phyloP scores from a whole-genome alignment of 2,113 vertebrate genomes.

The Oriolus oriolus region DNA sequence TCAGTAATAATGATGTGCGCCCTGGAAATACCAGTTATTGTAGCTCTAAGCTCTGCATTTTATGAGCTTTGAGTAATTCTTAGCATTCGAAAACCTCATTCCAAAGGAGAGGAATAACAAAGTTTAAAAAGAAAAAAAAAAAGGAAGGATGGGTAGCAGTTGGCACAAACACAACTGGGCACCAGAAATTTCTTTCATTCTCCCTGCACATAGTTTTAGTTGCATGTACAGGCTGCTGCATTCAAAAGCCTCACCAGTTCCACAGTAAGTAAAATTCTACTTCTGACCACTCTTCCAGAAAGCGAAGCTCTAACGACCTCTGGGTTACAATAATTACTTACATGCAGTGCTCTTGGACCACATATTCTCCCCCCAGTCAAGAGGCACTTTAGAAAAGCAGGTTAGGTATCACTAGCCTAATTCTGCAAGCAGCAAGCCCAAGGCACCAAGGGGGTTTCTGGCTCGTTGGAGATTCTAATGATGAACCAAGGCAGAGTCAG shows the following conservation, averaged over 20 bases:
- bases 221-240: neutral
- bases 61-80: slow-evolving; percentile 9
- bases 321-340: neutral
- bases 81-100: neutral
- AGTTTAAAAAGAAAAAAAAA: neutral
- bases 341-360: neutral
- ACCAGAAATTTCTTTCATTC: slow-evolving; percentile 5
- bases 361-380: neutral
- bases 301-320: neutral
- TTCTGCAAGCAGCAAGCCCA: neutral
- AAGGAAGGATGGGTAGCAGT: neutral
- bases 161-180: neutral
- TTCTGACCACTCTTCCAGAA: neutral
- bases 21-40: neutral
- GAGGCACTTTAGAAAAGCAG: neutral
- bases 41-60: neutral
- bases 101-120: neutral
- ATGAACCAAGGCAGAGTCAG: neutral
- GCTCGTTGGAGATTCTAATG: accelerated
- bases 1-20: neutral
- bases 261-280: neutral
- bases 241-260: neutral
- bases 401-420: neutral
- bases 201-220: neutral
- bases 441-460: neutral